phyloP scores from a whole-genome alignment of 2,113 vertebrate genomes.

The Ophiodon elongatus region DNA sequence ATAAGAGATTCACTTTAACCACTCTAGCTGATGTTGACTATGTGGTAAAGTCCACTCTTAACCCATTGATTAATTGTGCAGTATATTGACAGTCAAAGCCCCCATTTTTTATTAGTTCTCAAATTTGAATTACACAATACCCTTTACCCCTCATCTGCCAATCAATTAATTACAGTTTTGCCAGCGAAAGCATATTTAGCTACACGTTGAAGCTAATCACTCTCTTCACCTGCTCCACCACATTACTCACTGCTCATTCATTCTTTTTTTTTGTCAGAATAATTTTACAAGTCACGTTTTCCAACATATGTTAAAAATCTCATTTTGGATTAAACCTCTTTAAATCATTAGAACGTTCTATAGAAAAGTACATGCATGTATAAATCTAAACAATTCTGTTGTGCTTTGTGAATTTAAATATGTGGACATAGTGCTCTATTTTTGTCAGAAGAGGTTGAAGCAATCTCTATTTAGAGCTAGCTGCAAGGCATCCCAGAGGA shows the following conservation, averaged over 20 bases:
- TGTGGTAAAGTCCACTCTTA: not conserved
- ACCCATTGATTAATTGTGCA: not conserved
- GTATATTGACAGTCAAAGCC: not conserved
- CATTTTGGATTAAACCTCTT: not conserved
- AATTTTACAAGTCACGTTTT: not conserved
- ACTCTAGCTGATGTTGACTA: not conserved
- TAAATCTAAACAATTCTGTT: not conserved
- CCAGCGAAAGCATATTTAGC: not conserved
- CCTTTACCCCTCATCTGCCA: not conserved
- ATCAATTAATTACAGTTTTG: constrained; percentile 1
- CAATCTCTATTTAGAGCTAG: constrained; percentile 54
- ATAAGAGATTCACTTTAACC: not conserved
- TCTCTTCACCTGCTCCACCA: not conserved
- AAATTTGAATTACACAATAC: not conserved
- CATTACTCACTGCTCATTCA: not conserved
- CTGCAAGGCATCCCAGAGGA: constrained; percentile 67
- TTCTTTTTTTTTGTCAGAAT: not conserved
- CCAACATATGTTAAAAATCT: too few relatives aligned
- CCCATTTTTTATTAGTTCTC: not conserved
- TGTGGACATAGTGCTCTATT: constrained; percentile 40
- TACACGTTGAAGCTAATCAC: not conserved
- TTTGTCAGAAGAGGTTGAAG: constrained; percentile 42
- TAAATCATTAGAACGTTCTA: not conserved
- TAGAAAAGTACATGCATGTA: not conserved
- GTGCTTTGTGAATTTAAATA: constrained; percentile 30